Percentiles rank a stretch among this genome's conserved stretches.
phyloP scores from a whole-genome alignment of 2,797 vertebrate genomes.

The Eospalax fontanierii region DNA sequence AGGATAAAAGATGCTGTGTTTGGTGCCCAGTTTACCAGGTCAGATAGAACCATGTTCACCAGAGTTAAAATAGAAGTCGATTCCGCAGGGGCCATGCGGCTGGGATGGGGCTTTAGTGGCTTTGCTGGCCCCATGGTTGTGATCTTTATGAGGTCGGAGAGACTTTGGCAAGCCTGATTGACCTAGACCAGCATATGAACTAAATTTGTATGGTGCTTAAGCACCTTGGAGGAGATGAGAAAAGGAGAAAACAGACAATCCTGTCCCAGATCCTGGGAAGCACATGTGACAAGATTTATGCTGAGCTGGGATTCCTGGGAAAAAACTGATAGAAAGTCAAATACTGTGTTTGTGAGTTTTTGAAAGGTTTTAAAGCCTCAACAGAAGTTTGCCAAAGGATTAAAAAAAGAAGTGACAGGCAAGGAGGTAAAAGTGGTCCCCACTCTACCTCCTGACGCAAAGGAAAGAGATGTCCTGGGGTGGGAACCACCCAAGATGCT shows the following conservation, averaged over 20 bases:
- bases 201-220: background rate
- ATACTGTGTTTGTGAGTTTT: background rate
- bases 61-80: background rate
- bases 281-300: background rate
- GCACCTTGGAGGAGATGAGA: background rate
- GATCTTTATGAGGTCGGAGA: background rate
- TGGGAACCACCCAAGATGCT: too few species aligned
- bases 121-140: background rate
- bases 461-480: too few species aligned
- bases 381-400: background rate
- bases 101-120: background rate
- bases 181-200: background rate
- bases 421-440: too few species aligned
- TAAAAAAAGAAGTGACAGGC: too few species aligned
- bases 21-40: background rate
- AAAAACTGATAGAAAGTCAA: background rate
- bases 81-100: background rate
- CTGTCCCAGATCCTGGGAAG: too few species aligned
- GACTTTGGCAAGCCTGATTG: background rate
- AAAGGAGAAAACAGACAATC: too few species aligned
- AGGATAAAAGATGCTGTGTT: background rate
- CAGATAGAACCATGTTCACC: background rate
- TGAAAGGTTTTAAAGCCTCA: background rate
- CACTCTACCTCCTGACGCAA: too few species aligned
- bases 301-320: background rate